Conservation (phyloP, 2,888 invertebrate genomes). For the Syrista parreyssii region DNA sequence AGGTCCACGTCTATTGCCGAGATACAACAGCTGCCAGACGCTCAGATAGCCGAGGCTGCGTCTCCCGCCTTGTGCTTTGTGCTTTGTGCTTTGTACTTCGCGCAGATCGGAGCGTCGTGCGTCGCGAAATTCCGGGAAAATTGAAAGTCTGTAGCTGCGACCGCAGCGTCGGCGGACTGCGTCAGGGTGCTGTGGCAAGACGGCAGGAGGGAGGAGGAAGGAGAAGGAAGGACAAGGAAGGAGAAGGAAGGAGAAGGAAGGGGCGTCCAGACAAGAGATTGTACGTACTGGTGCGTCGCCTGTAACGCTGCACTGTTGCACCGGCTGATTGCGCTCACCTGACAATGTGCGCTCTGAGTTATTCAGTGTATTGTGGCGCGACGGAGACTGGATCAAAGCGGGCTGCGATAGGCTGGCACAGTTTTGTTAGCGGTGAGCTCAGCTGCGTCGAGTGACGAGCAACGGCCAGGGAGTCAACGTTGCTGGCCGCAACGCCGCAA, state of each 20-base stretch:
- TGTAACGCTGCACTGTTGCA: not conserved
- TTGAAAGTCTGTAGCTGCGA: no score
- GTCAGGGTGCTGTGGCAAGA: no score
- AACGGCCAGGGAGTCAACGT: constrained; percentile 25
- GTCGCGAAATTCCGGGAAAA: no score
- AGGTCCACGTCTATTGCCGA: constrained; percentile 33
- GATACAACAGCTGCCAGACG: constrained; percentile 57
- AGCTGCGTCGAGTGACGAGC: constrained; percentile 23
- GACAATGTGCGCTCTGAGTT: no score
- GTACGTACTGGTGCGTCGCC: not conserved
- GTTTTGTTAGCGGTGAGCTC: constrained; percentile 39
- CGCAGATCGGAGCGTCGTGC: no score
- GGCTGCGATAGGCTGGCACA: constrained; percentile 39
- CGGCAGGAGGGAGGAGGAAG: no score
- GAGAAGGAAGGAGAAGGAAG: no score
- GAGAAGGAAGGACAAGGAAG: no score
- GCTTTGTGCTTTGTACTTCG: constrained; percentile 6
- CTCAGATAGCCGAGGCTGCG: constrained; percentile 26
- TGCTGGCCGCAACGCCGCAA: constrained; percentile 24
- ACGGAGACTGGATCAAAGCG: constrained; percentile 34
- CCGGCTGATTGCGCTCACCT: not conserved
- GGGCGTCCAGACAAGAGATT: no score
- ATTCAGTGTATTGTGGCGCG: not conserved
- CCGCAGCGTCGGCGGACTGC: no score
- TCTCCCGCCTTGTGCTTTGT: constrained; percentile 25